phyloP scores from a whole-genome alignment of 1,140 invertebrate genomes.

The Ooceraea biroi region DNA sequence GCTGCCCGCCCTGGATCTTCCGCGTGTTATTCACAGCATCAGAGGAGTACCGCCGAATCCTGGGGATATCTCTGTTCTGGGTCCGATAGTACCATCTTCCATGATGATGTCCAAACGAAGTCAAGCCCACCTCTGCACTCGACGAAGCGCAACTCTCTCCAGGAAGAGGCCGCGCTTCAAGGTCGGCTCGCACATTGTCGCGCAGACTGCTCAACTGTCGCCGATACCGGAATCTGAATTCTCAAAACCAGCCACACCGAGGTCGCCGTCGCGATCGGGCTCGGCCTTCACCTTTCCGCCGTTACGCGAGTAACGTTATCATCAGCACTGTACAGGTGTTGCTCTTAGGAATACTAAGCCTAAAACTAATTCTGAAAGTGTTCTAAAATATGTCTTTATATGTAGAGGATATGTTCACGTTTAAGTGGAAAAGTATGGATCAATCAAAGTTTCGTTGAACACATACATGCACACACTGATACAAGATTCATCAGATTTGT shows the following conservation, averaged over 20 bases:
- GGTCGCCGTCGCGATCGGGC: conserved; percentile 86
- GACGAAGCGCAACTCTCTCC: conserved; percentile 72
- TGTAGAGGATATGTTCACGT: not conserved
- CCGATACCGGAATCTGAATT: conserved; percentile 91
- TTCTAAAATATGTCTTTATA: not conserved
- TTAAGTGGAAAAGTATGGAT: too few relatives aligned
- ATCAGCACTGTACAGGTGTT: not conserved
- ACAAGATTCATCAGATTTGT: too few relatives aligned
- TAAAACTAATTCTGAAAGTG: not conserved
- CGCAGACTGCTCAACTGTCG: conserved; percentile 87
- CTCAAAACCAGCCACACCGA: conserved; percentile 90
- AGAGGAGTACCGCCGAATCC: conserved; percentile 1
- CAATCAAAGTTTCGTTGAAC: too few relatives aligned
- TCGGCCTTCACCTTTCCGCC: conserved; percentile 80
- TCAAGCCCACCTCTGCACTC: conserved; percentile 76
- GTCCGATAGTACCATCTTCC: not conserved
- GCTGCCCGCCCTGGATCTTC: conserved; percentile 35
- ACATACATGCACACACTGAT: too few relatives aligned
- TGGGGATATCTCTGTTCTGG: conserved; percentile 31
- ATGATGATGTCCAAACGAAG: conserved; percentile 67
- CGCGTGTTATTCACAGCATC: conserved; percentile 6
- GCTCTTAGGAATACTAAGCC: not conserved
- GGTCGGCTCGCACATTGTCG: conserved; percentile 83
- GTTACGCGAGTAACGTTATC: conserved; percentile 61
- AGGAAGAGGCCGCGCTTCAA: conserved; percentile 82